These are phyloP conservation scores for Drosophila birchii DNA, from an alignment of 2,888 invertebrate genomes.

Conservation along the genomic window DNA sequence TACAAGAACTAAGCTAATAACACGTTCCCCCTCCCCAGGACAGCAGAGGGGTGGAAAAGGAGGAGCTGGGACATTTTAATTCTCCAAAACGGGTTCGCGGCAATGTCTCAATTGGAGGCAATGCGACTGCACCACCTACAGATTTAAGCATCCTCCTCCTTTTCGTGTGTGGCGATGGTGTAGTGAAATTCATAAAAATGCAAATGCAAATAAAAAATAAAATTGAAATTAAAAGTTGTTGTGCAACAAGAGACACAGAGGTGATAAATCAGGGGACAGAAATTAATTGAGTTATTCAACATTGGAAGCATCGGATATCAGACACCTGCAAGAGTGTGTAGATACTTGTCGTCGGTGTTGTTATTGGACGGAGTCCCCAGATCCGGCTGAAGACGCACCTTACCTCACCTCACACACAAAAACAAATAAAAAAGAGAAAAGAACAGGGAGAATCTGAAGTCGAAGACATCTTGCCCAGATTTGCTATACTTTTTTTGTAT, in stretches of 20 bases:
- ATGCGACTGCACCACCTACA: slow-evolving; percentile 47
- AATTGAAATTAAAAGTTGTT: slow-evolving; percentile 82
- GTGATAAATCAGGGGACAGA: slow-evolving; percentile 85
- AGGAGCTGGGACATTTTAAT: slow-evolving; percentile 68
- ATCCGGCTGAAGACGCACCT: slow-evolving; percentile 72
- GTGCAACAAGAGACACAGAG: slow-evolving; percentile 76
- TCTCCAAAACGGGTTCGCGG: slow-evolving; percentile 46
- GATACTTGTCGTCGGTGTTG: slow-evolving; percentile 77
- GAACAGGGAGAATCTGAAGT: slow-evolving; percentile 23
- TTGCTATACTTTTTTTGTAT: slow-evolving; percentile 42
- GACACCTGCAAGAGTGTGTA: slow-evolving; percentile 42
- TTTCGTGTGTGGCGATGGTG: slow-evolving; percentile 16
- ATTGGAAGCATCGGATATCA: slow-evolving; percentile 62
- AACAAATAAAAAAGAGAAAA: background rate
- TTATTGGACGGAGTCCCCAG: slow-evolving; percentile 66
- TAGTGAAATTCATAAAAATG: slow-evolving; percentile 56
- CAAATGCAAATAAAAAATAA: slow-evolving; percentile 68
- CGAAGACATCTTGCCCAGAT: slow-evolving; percentile 35
- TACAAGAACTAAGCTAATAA: slow-evolving; percentile 75
- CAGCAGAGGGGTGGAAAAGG: slow-evolving; percentile 35
- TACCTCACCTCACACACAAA: slow-evolving; percentile 18
- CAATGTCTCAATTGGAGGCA: slow-evolving; percentile 69
- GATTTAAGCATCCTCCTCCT: slow-evolving; percentile 17
- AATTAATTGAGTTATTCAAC: slow-evolving; percentile 85
- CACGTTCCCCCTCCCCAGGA: slow-evolving; percentile 60